Conservation (phyloP, 2,797 vertebrate genomes). For the Tamandua tetradactyla region DNA sequence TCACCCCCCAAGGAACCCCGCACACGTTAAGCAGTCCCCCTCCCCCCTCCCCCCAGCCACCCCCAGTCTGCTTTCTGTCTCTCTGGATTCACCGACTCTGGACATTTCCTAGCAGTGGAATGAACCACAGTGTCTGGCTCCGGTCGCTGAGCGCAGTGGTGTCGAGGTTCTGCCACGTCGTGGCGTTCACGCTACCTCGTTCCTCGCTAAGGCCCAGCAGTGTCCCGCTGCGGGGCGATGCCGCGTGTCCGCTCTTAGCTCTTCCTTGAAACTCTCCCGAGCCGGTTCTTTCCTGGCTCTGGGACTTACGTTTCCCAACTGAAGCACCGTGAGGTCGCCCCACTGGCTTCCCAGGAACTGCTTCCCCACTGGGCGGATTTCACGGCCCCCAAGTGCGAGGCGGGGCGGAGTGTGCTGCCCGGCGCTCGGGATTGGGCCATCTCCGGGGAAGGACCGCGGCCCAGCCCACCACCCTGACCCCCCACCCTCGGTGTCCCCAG, state of each 20-base stretch:
- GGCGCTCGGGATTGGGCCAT: background rate
- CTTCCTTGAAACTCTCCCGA: background rate
- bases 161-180: fast-evolving
- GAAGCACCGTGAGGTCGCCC: background rate
- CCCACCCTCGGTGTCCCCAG: conserved; percentile 80
- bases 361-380: background rate
- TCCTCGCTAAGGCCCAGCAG: background rate
- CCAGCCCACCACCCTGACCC: background rate
- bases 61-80: too few relatives aligned
- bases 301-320: background rate
- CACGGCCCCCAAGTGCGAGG: background rate
- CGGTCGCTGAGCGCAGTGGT: too few relatives aligned
- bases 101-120: too few relatives aligned
- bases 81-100: too few relatives aligned
- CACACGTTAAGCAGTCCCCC: too few relatives aligned
- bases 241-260: background rate
- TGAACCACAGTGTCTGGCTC: too few relatives aligned
- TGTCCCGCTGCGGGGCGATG: fast-evolving
- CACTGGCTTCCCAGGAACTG: background rate
- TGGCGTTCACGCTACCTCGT: background rate
- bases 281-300: background rate
- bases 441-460: background rate
- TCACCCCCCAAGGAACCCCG: too few relatives aligned
- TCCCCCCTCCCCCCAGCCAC: too few relatives aligned
- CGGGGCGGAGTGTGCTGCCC: background rate